These are phyloP conservation scores for Orthosia cruda DNA, from an alignment of 2,888 invertebrate genomes.

Conservation along the genomic window DNA sequence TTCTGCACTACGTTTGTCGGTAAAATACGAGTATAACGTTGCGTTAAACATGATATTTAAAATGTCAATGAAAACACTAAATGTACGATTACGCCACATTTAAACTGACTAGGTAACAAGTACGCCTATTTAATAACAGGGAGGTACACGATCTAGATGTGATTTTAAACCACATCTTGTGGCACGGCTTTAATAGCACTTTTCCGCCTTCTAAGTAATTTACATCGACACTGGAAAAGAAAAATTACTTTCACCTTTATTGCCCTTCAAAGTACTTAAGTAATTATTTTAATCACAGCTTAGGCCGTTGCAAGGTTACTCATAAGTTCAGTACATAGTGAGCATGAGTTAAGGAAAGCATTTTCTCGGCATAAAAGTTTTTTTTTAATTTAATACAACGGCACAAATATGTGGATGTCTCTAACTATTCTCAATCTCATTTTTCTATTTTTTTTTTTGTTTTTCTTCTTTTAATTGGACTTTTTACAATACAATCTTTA, in stretches of 20 bases:
- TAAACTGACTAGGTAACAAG: constrained; percentile 7
- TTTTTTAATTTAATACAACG: too few relatives aligned
- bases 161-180: constrained; percentile 34
- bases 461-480: too few relatives aligned
- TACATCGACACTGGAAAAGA: constrained; percentile 15
- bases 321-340: background rate
- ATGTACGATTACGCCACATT: constrained; percentile 1
- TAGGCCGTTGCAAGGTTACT: too few relatives aligned
- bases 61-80: constrained; percentile 2
- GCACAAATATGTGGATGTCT: too few relatives aligned
- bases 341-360: too few relatives aligned
- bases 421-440: too few relatives aligned
- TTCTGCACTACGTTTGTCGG: background rate
- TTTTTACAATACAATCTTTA: too few relatives aligned
- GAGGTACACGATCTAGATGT: constrained; percentile 4
- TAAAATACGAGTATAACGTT: constrained; percentile 4
- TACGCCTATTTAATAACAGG: constrained; percentile 17
- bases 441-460: too few relatives aligned
- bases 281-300: too few relatives aligned
- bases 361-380: too few relatives aligned
- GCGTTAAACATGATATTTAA: constrained; percentile 7
- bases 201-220: constrained; percentile 31
- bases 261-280: too few relatives aligned
- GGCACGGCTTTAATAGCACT: constrained; percentile 27
- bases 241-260: constrained; percentile 3